Evolutionary conservation across 1,140 invertebrate genomes (phyloP), one percentile per base, ranked within the genome.

Genomic region (Agrilus planipennis): DNA sequence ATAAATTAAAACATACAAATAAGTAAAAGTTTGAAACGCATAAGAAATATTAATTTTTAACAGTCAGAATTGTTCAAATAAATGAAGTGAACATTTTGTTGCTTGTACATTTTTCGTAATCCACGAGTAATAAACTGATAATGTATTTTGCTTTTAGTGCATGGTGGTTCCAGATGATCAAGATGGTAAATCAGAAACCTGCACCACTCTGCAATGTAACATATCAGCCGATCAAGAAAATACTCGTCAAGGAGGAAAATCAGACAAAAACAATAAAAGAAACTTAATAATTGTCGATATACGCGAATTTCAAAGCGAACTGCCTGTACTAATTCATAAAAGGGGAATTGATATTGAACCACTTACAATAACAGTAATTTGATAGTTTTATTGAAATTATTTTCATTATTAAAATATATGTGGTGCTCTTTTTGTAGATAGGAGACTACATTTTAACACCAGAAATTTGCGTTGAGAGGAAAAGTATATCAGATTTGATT

Each of bases 401-500:
- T 32, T 14, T 16, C 36, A 4, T 25, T 38, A 25, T 18, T 6
- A 3, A 9, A 41, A 16, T 42, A n/a, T 12, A 36, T 15, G 16
- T 18, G 23, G 9, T 20, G 3, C 18, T 3, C 2, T 23, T 14
- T 1, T 28, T 39, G 34, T 47, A 86, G 84, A 80, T 98, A 34
- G 93, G 93, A 1, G 95, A 99, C 66, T 99, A 99, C 58, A 93
- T 99, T 51, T 67, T 99, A 2, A 93, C 93, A 0, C 88, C 91
- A 1, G 90, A 97, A 17, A 88, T 97, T 51, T 94, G 88, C 56
- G 79, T 99, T 3, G 96, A 99, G 65, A 70, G 96, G 4, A 99
- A 99, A 69, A 95, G 91, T 42, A 77, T 99, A 17, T 91, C 88
- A 19, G 96, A 99, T 78, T 68, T 99, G 40, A 93, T 98, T 60